These are phyloP conservation scores for Seriola aureovittata DNA, from an alignment of 2,113 vertebrate species.

Conservation along the genomic window DNA sequence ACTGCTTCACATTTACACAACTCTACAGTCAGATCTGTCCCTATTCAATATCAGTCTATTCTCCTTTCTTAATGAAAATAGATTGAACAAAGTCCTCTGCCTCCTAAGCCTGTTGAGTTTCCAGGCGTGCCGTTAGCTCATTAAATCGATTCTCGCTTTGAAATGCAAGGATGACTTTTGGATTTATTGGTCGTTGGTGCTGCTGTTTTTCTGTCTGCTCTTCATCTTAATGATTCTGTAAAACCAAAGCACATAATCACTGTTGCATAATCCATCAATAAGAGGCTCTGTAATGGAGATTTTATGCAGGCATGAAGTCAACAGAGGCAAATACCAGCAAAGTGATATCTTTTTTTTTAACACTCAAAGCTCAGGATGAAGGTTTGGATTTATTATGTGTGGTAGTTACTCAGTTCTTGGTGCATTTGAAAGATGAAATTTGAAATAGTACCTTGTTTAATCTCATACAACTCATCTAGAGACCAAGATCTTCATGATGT, in stretches of 20 bases:
- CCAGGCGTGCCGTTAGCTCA: background rate
- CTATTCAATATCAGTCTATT: background rate
- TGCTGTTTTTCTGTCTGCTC: constrained; percentile 4
- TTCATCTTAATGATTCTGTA: constrained; percentile 37
- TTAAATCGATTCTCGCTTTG: constrained; percentile 32
- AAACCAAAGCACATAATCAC: constrained; percentile 35
- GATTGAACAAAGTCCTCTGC: constrained; percentile 3
- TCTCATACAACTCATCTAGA: background rate
- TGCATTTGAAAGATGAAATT: background rate
- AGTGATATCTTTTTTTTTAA: background rate
- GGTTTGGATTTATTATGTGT: too few species aligned
- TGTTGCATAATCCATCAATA: constrained; percentile 4
- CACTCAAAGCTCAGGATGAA: background rate
- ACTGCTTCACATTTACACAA: background rate
- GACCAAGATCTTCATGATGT: background rate
- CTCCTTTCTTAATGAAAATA: constrained; percentile 5
- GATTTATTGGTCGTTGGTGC: constrained; percentile 34
- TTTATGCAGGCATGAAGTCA: constrained; percentile 20
- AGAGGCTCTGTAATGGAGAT: constrained; percentile 22
- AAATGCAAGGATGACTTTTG: constrained; percentile 39
- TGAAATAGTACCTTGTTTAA: background rate
- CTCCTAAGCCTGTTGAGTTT: constrained; percentile 1
- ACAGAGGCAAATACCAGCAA: constrained; percentile 6
- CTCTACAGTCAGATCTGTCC: background rate
- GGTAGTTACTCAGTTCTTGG: background rate